Conservation (phyloP, 92 coral and sea anemone species). For the Parazoanthus darwini region DNA sequence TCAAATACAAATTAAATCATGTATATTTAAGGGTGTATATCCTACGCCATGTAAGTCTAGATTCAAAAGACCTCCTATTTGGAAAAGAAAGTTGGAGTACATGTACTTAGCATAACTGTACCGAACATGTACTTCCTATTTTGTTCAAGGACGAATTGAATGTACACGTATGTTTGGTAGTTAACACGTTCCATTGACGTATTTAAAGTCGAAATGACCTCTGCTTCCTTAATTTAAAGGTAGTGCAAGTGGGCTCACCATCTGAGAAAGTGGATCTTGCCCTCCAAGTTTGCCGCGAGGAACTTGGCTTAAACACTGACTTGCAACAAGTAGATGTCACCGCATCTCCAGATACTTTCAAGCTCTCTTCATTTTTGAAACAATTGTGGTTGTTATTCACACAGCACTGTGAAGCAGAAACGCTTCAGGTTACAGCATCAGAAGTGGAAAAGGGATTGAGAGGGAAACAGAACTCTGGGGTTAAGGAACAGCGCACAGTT, state of each 20-base stretch:
- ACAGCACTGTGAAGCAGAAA: not conserved
- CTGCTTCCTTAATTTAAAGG: constrained; percentile 45
- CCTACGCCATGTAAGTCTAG: too few species aligned
- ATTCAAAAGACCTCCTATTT: too few species aligned
- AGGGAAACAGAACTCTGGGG: not conserved
- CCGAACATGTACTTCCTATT: not conserved
- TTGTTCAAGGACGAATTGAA: too few species aligned
- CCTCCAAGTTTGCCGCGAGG: constrained; percentile 55
- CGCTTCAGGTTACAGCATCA: not conserved
- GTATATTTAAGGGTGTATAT: too few species aligned
- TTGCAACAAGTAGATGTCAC: constrained; percentile 47
- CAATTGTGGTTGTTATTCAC: not conserved
- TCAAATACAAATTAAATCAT: too few species aligned
- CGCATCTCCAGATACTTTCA: not conserved
- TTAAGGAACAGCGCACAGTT: not conserved
- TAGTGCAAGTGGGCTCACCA: constrained; percentile 67
- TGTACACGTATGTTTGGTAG: too few species aligned
- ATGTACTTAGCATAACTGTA: too few species aligned
- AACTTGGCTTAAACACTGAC: constrained; percentile 46
- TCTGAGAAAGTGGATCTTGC: constrained; percentile 65
- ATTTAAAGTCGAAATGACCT: not conserved
- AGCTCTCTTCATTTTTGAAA: constrained; percentile 14
- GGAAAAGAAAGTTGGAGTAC: too few species aligned
- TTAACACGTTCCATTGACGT: not conserved
- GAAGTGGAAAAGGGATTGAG: not conserved